A percentile compares a stretch with the other conserved stretches of the same genome.
Conservation (phyloP, 2,888 invertebrate genomes). For the Cheilosia impressa region DNA sequence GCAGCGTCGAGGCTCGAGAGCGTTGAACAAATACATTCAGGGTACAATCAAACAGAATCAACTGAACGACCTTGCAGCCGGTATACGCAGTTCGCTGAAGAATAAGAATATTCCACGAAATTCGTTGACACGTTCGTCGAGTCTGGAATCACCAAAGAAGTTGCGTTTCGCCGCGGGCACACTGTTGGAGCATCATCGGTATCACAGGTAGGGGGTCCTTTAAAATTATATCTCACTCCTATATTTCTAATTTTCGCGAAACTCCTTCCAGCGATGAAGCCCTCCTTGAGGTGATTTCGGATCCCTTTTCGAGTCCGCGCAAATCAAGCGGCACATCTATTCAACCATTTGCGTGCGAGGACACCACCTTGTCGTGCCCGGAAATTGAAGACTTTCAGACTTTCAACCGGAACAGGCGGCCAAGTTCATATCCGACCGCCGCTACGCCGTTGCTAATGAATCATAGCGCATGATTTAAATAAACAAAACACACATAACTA, state of each 20-base stretch:
- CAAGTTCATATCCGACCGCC: constrained; percentile 81
- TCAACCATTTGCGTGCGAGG: constrained; percentile 80
- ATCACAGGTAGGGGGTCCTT: constrained; percentile 82
- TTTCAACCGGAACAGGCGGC: constrained; percentile 78
- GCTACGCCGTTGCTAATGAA: constrained; percentile 82
- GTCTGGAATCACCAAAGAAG: constrained; percentile 93
- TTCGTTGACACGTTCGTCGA: constrained; percentile 88
- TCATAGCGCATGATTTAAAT: constrained; percentile 78
- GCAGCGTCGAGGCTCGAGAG: constrained; percentile 83
- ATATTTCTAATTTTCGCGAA: background rate
- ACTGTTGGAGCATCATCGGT: constrained; percentile 85
- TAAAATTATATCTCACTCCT: background rate
- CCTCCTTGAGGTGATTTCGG: constrained; percentile 82
- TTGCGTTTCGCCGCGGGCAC: constrained; percentile 90
- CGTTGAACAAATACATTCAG: constrained; percentile 82
- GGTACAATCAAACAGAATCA: constrained; percentile 81
- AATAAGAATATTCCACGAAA: constrained; percentile 86
- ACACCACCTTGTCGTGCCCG: constrained; percentile 81
- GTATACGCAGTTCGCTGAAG: constrained; percentile 89
- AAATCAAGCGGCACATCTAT: constrained; percentile 82
- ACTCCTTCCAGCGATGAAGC: constrained; percentile 81
- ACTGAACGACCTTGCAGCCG: constrained; percentile 78
- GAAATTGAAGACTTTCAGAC: constrained; percentile 79
- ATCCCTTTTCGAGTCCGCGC: constrained; percentile 80
- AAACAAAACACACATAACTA: too few species aligned